Conservation (phyloP, 2,797 vertebrate genomes). For the Aeoliscus strigatus region DNA sequence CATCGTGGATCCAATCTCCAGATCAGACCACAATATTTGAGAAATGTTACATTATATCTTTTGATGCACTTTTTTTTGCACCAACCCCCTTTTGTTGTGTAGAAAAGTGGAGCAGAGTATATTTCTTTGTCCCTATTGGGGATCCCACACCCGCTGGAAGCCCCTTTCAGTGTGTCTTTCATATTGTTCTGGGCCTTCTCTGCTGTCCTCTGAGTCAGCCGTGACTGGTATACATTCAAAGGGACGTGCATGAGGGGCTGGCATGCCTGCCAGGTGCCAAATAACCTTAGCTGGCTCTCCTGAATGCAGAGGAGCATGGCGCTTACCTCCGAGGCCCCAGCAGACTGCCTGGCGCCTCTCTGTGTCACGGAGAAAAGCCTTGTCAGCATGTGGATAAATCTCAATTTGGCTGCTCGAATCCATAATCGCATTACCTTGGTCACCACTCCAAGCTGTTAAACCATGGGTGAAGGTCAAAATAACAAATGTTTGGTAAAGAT, state of each 20-base stretch:
- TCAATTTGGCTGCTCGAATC: slow-evolving; percentile 14
- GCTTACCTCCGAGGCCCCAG: slow-evolving; percentile 17
- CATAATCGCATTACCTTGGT: no score
- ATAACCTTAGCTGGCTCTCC: slow-evolving; percentile 33
- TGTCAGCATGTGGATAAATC: slow-evolving; percentile 24
- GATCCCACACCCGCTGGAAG: slow-evolving; percentile 36
- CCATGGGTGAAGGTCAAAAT: no score
- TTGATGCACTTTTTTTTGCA: no score
- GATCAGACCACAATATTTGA: no score
- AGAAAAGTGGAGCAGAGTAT: no score
- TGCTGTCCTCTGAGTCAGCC: slow-evolving; percentile 29
- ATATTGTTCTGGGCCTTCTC: slow-evolving; percentile 13
- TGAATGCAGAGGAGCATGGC: slow-evolving; percentile 20
- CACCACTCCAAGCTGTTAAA: no score
- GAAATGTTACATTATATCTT: no score
- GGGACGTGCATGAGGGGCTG: slow-evolving; percentile 20
- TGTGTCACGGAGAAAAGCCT: slow-evolving; percentile 8
- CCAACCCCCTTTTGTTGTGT: no score
- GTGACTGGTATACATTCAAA: slow-evolving; percentile 29
- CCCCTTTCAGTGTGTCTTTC: slow-evolving; percentile 16
- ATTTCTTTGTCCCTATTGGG: neutral
- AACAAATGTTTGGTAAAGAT: no score
- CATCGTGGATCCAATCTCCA: no score
- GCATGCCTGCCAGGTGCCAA: slow-evolving; percentile 22
- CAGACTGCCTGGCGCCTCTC: slow-evolving; percentile 13